A percentile compares a stretch with the other conserved stretches of the same genome.
Evolutionary conservation across 2,888 invertebrate species (phyloP).

Genomic region (Carpatolechia fugitivella): DNA sequence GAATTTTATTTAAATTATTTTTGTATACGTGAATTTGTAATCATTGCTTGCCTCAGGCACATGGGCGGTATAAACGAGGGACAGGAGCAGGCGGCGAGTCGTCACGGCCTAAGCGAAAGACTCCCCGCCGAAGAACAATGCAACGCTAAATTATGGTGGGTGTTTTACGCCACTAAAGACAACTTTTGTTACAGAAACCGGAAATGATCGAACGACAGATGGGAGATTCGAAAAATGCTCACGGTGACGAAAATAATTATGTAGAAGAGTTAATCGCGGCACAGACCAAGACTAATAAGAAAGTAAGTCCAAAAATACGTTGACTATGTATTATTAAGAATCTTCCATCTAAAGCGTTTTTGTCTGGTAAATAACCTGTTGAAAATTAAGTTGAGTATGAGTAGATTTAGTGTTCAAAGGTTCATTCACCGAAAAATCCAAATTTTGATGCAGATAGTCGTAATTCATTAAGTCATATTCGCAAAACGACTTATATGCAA

Average conservation of each 20-base stretch:
- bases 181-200: conserved; percentile 45
- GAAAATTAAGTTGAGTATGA: no score
- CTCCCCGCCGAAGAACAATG: not conserved
- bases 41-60: not conserved
- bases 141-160: not conserved
- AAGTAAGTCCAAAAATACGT: conserved; percentile 21
- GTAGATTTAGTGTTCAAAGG: no score
- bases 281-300: conserved; percentile 47
- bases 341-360: not conserved
- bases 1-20: not conserved
- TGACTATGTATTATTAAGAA: not conserved
- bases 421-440: no score
- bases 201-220: conserved; percentile 66
- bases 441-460: no score
- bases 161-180: not conserved
- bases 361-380: no score
- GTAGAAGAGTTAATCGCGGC: conserved; percentile 41
- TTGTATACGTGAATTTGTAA: not conserved
- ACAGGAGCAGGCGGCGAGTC: not conserved
- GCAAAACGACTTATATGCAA: no score
- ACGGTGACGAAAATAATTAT: conserved; percentile 37
- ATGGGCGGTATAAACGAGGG: not conserved
- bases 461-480: no score
- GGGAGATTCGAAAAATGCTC: conserved; percentile 55
- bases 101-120: not conserved